Evolutionary conservation across 2,797 vertebrate genomes (phyloP).

Genomic region (Pelobates cultripes): DNA sequence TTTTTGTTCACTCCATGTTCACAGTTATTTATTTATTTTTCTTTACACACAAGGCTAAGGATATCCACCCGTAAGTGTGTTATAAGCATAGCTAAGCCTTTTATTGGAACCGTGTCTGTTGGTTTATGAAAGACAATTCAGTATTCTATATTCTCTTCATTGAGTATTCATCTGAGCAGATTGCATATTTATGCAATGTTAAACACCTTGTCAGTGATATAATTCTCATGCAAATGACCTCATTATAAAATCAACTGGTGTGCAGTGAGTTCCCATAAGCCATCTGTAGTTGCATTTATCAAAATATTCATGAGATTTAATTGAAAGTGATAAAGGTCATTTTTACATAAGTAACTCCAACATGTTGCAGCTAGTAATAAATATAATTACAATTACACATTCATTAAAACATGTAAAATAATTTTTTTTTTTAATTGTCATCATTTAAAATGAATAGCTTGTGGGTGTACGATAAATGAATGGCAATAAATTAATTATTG

Average conservation of each 20-base stretch:
- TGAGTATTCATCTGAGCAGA: neutral
- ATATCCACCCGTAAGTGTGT: no score
- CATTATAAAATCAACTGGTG: neutral
- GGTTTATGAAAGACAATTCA: neutral
- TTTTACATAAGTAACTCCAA: neutral
- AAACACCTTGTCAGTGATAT: neutral
- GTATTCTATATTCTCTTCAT: neutral
- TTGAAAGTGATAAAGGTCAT: neutral
- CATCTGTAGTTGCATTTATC: neutral
- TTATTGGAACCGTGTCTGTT: no score
- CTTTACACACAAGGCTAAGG: no score
- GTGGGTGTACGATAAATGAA: no score
- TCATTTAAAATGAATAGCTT: no score
- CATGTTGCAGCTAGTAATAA: neutral
- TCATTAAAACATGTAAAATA: neutral
- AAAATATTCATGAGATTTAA: neutral
- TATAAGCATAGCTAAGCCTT: no score
- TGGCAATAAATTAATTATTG: no score
- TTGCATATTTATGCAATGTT: neutral
- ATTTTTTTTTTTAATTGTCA: no score
- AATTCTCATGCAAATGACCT: neutral
- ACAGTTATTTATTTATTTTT: no score
- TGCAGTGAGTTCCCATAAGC: neutral
- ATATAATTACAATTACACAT: conserved; percentile 1
- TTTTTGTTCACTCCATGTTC: no score